Evolutionary conservation across 2,888 invertebrate species (phyloP).

Genomic region (Hartigia nigra): DNA sequence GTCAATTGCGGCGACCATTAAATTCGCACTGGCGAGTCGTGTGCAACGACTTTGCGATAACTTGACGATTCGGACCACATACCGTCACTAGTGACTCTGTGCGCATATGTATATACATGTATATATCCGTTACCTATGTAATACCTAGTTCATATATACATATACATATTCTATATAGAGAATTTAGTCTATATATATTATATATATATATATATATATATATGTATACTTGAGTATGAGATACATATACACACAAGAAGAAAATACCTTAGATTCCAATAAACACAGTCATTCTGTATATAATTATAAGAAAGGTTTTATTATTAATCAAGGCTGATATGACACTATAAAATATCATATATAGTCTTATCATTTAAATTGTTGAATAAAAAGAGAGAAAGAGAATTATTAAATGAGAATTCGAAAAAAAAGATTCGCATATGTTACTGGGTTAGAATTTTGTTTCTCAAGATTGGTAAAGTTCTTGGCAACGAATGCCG

Average conservation of each 20-base stretch:
- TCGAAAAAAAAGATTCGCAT: background rate
- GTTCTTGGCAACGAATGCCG: background rate
- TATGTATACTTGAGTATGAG: background rate
- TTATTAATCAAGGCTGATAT: background rate
- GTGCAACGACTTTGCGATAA: too few relatives aligned
- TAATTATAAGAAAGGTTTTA: too few relatives aligned
- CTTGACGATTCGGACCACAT: too few relatives aligned
- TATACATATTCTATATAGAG: too few relatives aligned
- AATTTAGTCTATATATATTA: background rate
- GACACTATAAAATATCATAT: background rate
- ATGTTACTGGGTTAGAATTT: background rate
- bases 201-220: background rate
- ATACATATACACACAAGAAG: background rate
- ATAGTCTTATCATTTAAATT: background rate
- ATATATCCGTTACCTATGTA: too few relatives aligned
- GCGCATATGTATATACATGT: background rate
- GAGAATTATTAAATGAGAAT: background rate
- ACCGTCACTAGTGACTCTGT: too few relatives aligned
- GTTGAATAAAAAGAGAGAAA: background rate
- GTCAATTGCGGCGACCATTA: too few relatives aligned
- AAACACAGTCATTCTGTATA: too few relatives aligned
- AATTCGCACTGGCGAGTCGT: too few relatives aligned
- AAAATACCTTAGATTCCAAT: background rate
- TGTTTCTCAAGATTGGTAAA: background rate
- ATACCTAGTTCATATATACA: too few relatives aligned